Evolutionary conservation across 2,888 invertebrate species (phyloP).

Genomic region (Galerucella calmariensis): DNA sequence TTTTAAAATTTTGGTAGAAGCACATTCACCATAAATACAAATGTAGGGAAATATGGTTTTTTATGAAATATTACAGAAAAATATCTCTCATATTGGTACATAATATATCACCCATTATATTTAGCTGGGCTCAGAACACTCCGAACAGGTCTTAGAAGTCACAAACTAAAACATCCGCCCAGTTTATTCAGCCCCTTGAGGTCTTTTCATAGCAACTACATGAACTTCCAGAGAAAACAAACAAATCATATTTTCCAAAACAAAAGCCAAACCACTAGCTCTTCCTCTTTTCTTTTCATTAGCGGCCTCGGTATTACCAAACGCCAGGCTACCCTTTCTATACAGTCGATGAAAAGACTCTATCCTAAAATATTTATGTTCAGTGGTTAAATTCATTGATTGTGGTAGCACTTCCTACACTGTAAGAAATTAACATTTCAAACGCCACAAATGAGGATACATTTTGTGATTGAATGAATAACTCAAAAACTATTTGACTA

Average conservation of each 20-base stretch:
- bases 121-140: not conserved
- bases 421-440: not conserved
- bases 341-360: slow-evolving; percentile 31
- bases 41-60: not conserved
- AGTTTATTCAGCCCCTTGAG: slow-evolving; percentile 18
- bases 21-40: not conserved
- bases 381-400: slow-evolving; percentile 42
- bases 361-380: slow-evolving; percentile 43
- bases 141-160: slow-evolving; percentile 2
- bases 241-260: slow-evolving; percentile 38
- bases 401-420: slow-evolving; percentile 32
- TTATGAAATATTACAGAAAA: not conserved
- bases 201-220: slow-evolving; percentile 25
- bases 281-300: slow-evolving; percentile 31
- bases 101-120: not conserved
- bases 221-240: slow-evolving; percentile 29
- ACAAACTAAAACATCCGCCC: slow-evolving; percentile 13
- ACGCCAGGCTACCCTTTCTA: slow-evolving; percentile 27
- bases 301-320: slow-evolving; percentile 30
- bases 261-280: slow-evolving; percentile 32
- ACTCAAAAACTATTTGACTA: too few species aligned
- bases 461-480: too few species aligned
- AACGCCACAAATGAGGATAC: too few species aligned
- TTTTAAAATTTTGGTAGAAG: too few species aligned
- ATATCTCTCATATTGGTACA: not conserved